Evolutionary conservation across 2,113 vertebrate species (phyloP), one percentile per base, ranked within the genome.

Genomic region (Phasianus colchicus): DNA sequence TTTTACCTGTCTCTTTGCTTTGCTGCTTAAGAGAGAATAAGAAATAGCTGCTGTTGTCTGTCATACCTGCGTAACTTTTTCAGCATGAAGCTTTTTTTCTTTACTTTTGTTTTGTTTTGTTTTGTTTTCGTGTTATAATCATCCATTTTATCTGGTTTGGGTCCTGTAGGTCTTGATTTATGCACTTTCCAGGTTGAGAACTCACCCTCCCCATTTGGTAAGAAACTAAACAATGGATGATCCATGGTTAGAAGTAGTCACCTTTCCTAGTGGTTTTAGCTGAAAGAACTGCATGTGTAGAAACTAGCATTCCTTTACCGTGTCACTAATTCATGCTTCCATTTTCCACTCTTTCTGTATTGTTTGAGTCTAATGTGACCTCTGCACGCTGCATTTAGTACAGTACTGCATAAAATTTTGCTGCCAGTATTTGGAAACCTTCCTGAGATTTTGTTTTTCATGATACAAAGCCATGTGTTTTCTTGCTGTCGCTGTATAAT

Each of bases 91-190:
- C 96, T 94, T 86, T 67, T 86, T 67, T 94, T 91, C 89, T 89
- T 80, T 92, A 77, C 90, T 90, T 95, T 82, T 92, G 55, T 90
- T 82, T 66, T 75, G 61, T 90, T 82, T 66, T 75, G 61, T 73
- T 74, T 96, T 95, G 67, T n/a, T 91, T 93, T 96, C 84, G 45
- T 96, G 86, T 98, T 98, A 98, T 98, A 98, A 98, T 98, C 98
- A 98, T 98, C 98, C 98, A 97, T 99, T 98, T 98, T 98, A 97
- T 98, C 98, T 98, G 98, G 97, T 99, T 99, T 99, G 98, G 99
- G 99, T 99, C 98, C 98, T 97, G 98, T 99, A 99, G 99, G 99
- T 99, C 98, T 99, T 99, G 99, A 99, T 99, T 99, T 99, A 99
- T 99, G 98, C 99, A 98, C 98, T 98, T 99, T 99, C 99, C 99